These are phyloP conservation scores for Myotis davidii DNA, from an alignment of 2,113 vertebrate genomes.

Conservation along the genomic window DNA sequence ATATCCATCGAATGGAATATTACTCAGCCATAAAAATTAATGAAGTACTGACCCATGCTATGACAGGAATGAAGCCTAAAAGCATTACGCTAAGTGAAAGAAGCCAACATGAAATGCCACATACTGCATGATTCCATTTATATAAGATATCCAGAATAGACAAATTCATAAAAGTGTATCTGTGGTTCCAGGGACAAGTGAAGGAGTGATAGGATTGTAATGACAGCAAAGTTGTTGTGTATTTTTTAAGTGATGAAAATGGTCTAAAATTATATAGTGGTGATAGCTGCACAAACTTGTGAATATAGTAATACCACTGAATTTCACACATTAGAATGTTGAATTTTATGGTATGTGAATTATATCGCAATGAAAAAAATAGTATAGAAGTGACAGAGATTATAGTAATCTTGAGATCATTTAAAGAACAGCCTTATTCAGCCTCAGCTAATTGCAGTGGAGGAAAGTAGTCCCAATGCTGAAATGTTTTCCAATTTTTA, in stretches of 20 bases:
- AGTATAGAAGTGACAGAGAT: background rate
- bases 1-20: background rate
- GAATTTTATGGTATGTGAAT: background rate
- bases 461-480: background rate
- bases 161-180: background rate
- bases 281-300: background rate
- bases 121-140: background rate
- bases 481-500: slow-evolving; percentile 38
- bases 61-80: background rate
- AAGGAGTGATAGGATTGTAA: background rate
- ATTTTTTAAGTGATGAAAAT: background rate
- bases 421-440: background rate
- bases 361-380: background rate
- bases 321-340: background rate
- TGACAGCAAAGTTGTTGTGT: background rate
- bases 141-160: background rate
- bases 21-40: background rate
- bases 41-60: background rate
- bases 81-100: background rate
- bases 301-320: background rate
- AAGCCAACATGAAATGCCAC: slow-evolving; percentile 8
- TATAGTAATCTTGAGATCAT: background rate
- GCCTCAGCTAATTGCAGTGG: background rate
- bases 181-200: background rate
- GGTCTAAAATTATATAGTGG: background rate